Evolutionary conservation across 2,113 vertebrate species (phyloP), one percentile per base, ranked within the genome.

Genomic region (Eurypyga helias): DNA sequence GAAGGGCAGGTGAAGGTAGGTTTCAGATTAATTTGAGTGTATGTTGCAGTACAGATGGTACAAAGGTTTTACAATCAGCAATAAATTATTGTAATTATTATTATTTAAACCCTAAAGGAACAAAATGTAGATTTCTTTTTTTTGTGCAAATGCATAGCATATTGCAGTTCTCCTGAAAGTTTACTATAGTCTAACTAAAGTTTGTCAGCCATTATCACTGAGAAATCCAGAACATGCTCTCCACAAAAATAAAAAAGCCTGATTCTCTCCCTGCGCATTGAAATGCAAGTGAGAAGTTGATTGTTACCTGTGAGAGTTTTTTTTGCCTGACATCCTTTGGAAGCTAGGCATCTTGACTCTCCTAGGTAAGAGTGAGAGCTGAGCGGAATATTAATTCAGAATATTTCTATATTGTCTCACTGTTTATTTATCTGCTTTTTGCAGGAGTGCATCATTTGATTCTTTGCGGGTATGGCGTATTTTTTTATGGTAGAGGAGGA

Each of bases 331-430:
- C 15, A 16, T 70, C 15, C 12, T 96, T 80, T 36, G 83, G 33
- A 95, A 79, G 69, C 7, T 0, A 0, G 0, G 13, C 26, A 38
- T 77, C 70, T 80, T 18, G 2, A 43, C 17, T 85, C 19, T 79
- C 29, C 33, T 34, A 60, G 55, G 55, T 54, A 52, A 66, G 49
- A 48, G 43, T 1, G 2, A 69, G 49, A 85, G 24, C 45, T 13
- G 33, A 83, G 24, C 34, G 21, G 29, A 76, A 65, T 91, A 43
- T 65, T 62, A 81, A 89, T 78, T 78, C 34, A 52, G 45, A 52
- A 20, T 43, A 70, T 75, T 78, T 90, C 67, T 73, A 1, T 52
- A 19, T 48, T 75, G 9, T 60, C 18, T 93, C 29, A 23, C 57
- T 58, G 4, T 55, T 83, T 54, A 26, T 81, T 52, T 91, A 18